Percentiles rank a stretch among this genome's conserved stretches.
Conservation (phyloP, 2,797 vertebrate species). For the Orestias chungarensis region DNA sequence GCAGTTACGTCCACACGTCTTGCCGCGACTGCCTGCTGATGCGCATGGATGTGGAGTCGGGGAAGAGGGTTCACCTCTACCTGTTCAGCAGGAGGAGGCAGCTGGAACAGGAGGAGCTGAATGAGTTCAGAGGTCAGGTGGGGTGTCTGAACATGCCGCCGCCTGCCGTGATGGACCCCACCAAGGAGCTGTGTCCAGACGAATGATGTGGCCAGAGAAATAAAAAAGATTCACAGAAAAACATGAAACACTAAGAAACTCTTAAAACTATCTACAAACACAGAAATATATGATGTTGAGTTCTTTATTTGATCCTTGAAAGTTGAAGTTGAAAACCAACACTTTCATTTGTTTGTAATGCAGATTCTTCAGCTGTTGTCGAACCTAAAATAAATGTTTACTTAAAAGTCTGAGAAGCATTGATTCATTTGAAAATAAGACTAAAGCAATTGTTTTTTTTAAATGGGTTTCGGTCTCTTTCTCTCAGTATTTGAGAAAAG, state of each 20-base stretch:
- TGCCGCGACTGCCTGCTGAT: conserved; percentile 34
- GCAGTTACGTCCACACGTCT: conserved; percentile 11
- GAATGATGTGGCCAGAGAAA: conserved; percentile 1
- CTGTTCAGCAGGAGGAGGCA: conserved; percentile 50
- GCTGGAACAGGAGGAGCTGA: conserved; percentile 33
- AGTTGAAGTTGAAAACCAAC: background rate
- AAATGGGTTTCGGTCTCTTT: background rate
- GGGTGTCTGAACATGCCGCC: conserved; percentile 50
- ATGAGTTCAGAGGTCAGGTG: conserved; percentile 51
- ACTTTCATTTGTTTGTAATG: background rate
- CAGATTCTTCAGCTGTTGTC: background rate
- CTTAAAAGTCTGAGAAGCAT: background rate
- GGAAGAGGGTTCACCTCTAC: conserved; percentile 21
- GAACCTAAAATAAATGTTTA: background rate
- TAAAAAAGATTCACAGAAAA: background rate
- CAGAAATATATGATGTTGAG: background rate
- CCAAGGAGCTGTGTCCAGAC: conserved; percentile 36
- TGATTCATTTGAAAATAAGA: background rate
- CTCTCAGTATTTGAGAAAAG: background rate
- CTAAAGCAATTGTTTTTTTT: background rate
- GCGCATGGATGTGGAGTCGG: conserved; percentile 4
- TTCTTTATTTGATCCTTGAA: background rate
- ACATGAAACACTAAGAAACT: background rate
- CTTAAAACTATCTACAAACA: background rate
- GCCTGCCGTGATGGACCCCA: conserved; percentile 44